Conservation (phyloP, 2,888 invertebrate genomes). For the Halictus ligatus region DNA sequence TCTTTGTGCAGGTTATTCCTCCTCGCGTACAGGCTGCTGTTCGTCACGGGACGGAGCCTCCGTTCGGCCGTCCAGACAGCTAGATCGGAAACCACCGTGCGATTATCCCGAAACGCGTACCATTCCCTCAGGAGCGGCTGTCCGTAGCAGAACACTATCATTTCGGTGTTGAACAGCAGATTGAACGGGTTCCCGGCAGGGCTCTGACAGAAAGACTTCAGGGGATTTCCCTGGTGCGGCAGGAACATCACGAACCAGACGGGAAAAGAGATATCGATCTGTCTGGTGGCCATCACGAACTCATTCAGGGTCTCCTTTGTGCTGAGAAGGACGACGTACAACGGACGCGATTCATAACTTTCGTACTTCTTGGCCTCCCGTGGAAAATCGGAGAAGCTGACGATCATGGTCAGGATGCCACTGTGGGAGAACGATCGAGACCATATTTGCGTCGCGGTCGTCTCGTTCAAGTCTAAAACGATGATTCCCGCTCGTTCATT, state of each 20-base stretch:
- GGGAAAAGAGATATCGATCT: slow-evolving; percentile 65
- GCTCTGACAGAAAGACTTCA: slow-evolving; percentile 57
- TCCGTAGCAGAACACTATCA: slow-evolving; percentile 73
- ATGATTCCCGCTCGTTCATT: background rate
- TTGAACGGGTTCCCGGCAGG: slow-evolving; percentile 69
- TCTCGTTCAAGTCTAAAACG: slow-evolving; percentile 54
- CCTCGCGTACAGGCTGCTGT: slow-evolving; percentile 65
- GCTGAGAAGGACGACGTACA: slow-evolving; percentile 70
- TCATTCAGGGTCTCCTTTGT: slow-evolving; percentile 51
- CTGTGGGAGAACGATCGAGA: slow-evolving; percentile 65
- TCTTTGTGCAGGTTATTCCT: slow-evolving; percentile 68
- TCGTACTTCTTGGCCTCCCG: slow-evolving; percentile 47
- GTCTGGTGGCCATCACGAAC: slow-evolving; percentile 59
- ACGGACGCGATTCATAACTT: slow-evolving; percentile 58
- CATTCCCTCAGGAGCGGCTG: slow-evolving; percentile 70
- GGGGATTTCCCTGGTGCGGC: slow-evolving; percentile 38
- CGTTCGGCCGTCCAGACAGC: slow-evolving; percentile 66
- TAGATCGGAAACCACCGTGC: slow-evolving; percentile 59
- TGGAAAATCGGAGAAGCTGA: slow-evolving; percentile 55
- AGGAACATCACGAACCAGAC: slow-evolving; percentile 76
- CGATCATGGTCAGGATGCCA: slow-evolving; percentile 52
- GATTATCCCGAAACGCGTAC: slow-evolving; percentile 70
- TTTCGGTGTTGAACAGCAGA: slow-evolving; percentile 71
- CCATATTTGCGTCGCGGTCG: slow-evolving; percentile 56
- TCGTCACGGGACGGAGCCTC: slow-evolving; percentile 45